Evolutionary conservation across 2,888 invertebrate species (phyloP).

Genomic region (Hypomecis punctinalis): DNA sequence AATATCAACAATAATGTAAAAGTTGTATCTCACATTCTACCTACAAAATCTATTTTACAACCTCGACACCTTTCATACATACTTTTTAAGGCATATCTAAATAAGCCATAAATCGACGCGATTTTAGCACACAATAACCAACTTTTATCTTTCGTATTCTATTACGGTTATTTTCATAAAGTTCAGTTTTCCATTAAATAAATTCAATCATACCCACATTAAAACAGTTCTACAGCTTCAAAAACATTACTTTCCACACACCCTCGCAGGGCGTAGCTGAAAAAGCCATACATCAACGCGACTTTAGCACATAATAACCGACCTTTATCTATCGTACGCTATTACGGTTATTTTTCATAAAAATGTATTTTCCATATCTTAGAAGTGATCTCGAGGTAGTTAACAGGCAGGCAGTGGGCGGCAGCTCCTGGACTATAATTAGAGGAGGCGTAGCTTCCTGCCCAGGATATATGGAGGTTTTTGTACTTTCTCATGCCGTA

Average conservation of each 20-base stretch:
- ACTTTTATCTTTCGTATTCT: too few species aligned
- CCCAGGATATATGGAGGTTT: conserved; percentile 38
- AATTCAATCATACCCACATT: not conserved
- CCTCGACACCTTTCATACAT: too few species aligned
- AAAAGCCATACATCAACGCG: conserved; percentile 29
- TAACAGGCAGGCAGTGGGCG: conserved; percentile 48
- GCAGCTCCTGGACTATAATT: conserved; percentile 53
- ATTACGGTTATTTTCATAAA: too few species aligned
- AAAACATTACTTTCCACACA: not conserved
- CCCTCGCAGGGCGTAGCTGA: conserved; percentile 19
- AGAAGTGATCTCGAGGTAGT: conserved; percentile 40
- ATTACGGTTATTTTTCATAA: conserved; percentile 40
- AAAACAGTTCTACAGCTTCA: not conserved
- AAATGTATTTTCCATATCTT: conserved; percentile 37
- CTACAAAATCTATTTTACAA: too few species aligned
- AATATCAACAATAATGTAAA: too few species aligned
- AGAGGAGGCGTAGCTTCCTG: conserved; percentile 53
- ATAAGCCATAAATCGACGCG: too few species aligned
- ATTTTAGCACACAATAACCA: too few species aligned
- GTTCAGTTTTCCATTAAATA: not conserved
- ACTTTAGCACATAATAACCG: conserved; percentile 33
- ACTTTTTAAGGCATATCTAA: too few species aligned
- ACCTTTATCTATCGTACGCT: conserved; percentile 30
- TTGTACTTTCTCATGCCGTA: conserved; percentile 35
- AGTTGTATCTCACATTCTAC: too few species aligned